Conservation (phyloP, 1,140 invertebrate species). For the Aleiodes sp. region DNA sequence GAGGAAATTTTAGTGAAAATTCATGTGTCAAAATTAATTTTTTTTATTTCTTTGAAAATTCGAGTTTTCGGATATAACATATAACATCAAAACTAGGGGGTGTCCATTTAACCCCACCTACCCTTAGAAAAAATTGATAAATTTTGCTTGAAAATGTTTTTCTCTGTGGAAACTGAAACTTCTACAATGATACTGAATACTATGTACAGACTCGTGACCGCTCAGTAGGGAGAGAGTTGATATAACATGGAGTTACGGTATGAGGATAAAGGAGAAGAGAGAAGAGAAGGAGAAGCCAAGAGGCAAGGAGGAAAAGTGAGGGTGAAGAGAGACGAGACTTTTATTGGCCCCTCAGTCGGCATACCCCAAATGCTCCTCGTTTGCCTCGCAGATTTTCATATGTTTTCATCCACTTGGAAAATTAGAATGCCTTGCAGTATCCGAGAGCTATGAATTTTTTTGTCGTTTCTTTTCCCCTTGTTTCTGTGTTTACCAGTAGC, state of each 20-base stretch:
- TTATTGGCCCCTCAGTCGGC: constrained; percentile 64
- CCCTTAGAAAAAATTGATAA: too few relatives aligned
- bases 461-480: background rate
- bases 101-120: too few relatives aligned
- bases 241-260: constrained; percentile 7
- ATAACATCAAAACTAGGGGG: too few relatives aligned
- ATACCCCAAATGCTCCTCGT: constrained; percentile 61
- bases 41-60: too few relatives aligned
- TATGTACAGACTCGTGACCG: background rate
- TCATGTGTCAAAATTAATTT: too few relatives aligned
- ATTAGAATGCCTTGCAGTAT: constrained; percentile 55
- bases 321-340: constrained; percentile 52
- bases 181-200: background rate
- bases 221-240: constrained; percentile 14
- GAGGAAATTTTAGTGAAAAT: too few relatives aligned
- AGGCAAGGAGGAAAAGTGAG: constrained; percentile 36
- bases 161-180: too few relatives aligned
- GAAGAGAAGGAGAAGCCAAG: constrained; percentile 32
- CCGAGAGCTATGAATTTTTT: constrained; percentile 29
- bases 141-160: too few relatives aligned
- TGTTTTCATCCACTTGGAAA: constrained; percentile 65
- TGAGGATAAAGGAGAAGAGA: constrained; percentile 38
- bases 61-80: too few relatives aligned
- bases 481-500: background rate
- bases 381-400: constrained; percentile 66